Conservation (phyloP, 2,113 vertebrate species). For the Pituophis catenifer region DNA sequence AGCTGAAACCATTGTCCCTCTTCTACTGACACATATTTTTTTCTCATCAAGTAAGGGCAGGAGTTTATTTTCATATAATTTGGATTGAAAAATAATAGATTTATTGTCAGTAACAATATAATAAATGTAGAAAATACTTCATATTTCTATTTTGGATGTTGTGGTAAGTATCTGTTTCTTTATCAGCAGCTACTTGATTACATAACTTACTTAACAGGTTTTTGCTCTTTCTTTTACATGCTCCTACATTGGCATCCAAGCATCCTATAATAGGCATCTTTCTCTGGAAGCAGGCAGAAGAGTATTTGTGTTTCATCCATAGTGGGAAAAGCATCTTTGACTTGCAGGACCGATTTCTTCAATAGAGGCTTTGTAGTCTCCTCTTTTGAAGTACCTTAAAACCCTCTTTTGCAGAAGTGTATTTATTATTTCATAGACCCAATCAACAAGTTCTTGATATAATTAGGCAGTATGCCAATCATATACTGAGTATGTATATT, state of each 20-base stretch:
- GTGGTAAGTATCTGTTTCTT: background rate
- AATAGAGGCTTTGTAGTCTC: background rate
- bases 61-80: slow-evolving; percentile 19
- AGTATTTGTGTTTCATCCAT: background rate
- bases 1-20: background rate
- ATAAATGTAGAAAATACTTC: slow-evolving; percentile 11
- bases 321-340: background rate
- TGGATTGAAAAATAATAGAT: slow-evolving; percentile 42
- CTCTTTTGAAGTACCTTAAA: background rate
- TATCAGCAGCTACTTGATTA: slow-evolving; percentile 56
- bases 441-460: background rate
- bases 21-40: slow-evolving; percentile 16
- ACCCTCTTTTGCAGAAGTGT: background rate
- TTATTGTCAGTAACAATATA: slow-evolving; percentile 48
- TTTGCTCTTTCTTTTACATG: slow-evolving; percentile 47
- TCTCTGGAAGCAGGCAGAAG: background rate
- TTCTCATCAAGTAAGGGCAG: slow-evolving; percentile 47
- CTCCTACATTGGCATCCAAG: background rate
- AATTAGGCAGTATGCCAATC: background rate
- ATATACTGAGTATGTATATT: background rate
- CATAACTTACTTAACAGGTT: slow-evolving; percentile 26
- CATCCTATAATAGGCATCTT: background rate
- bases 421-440: background rate
- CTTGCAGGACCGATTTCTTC: background rate
- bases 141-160: background rate